These are phyloP conservation scores for Ceyx margarethae DNA, from an alignment of 2,113 vertebrate species.

Conservation along the genomic window DNA sequence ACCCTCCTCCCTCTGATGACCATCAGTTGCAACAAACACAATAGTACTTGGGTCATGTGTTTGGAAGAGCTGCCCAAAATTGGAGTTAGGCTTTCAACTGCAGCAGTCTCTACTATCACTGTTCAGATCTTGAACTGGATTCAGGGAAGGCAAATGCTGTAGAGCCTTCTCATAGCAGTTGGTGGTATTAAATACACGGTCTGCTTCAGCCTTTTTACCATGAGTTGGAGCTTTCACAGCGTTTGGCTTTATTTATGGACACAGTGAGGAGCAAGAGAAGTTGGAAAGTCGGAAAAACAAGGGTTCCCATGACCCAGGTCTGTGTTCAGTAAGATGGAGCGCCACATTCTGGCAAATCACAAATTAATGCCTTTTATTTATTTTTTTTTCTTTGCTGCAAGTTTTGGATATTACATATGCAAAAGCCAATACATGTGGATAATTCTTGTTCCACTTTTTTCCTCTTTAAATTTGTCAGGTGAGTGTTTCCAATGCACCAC, in stretches of 20 bases:
- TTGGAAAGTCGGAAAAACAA: background rate
- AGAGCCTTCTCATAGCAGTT: background rate
- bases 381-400: background rate
- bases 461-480: background rate
- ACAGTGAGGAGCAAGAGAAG: background rate
- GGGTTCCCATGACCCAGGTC: background rate
- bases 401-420: background rate
- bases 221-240: background rate
- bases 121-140: background rate
- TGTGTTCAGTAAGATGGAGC: background rate
- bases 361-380: background rate
- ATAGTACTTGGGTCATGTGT: rapidly evolving
- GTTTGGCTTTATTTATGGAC: background rate
- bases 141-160: background rate
- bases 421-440: background rate
- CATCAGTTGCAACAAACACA: background rate
- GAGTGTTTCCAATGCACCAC: background rate
- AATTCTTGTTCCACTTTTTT: background rate
- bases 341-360: background rate
- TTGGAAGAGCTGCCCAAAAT: background rate
- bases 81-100: background rate
- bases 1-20: background rate
- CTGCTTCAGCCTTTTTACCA: rapidly evolving
- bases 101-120: background rate
- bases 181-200: background rate